These are phyloP conservation scores for Oopsacas minuta DNA, from an alignment of 37 sponge, comb jelly and placozoan species.

Conservation along the genomic window DNA sequence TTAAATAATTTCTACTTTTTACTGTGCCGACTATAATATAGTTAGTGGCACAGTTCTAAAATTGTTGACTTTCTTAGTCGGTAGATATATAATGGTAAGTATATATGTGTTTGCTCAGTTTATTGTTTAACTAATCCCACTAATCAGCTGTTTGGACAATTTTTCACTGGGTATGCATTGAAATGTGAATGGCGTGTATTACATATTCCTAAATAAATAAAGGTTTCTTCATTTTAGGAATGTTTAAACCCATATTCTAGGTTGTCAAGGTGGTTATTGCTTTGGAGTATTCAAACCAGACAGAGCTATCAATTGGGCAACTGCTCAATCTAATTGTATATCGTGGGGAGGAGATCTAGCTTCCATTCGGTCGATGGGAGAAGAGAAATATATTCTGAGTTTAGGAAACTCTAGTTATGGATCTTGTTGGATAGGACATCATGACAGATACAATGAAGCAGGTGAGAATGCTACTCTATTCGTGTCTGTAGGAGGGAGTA, in stretches of 20 bases:
- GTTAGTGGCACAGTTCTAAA: too few species aligned
- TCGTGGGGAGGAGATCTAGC: slow-evolving; percentile 15
- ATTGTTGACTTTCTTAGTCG: too few species aligned
- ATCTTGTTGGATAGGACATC: slow-evolving; percentile 19
- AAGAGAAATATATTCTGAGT: neutral
- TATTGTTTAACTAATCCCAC: too few species aligned
- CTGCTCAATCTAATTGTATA: neutral
- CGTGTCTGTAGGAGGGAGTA: neutral
- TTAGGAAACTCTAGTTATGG: neutral
- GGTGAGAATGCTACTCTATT: neutral
- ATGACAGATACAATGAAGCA: slow-evolving; percentile 15
- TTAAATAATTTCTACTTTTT: too few species aligned
- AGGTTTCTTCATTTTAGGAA: too few species aligned
- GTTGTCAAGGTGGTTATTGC: neutral
- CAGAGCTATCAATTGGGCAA: neutral
- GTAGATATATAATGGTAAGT: too few species aligned
- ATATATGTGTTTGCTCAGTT: too few species aligned
- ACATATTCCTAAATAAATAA: too few species aligned
- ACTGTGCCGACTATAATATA: too few species aligned
- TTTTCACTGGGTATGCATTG: too few species aligned
- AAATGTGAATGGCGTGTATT: too few species aligned
- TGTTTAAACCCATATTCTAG: neutral
- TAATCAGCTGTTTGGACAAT: too few species aligned
- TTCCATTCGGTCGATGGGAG: neutral
- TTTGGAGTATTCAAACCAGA: neutral